Evolutionary conservation across 2,113 vertebrate species (phyloP), one percentile per base, ranked within the genome.

Genomic region (Elachura formosa): DNA sequence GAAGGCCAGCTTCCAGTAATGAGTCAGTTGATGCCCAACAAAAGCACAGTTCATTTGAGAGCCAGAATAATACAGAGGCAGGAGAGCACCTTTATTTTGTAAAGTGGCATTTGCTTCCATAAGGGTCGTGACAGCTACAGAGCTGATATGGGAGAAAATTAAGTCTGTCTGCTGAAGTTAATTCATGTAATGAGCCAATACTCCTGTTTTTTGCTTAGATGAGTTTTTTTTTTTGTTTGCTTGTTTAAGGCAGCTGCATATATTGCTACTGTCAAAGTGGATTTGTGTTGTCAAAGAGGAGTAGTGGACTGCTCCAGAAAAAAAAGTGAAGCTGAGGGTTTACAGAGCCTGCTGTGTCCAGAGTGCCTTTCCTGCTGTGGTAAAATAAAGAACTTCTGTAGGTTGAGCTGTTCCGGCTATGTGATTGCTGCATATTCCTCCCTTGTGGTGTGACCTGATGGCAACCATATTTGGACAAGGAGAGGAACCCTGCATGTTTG

Each of bases 341-440:
- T 96, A 90, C 77, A 89, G 72, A 95, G 84, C 78, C 93, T 97
- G 93, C 94, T 97, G 93, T 96, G 96, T 95, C 93, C 93, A 97
- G 97, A 98, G 98, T 98, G 98, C 98, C 98, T 98, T 98, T 97
- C 96, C 96, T 95, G 93, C 97, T 96, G 93, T 97, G 96, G 97
- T 87, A 80, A 97, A 97, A 97, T 94, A 81, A 93, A 94, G 90
- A 92, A 91, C 87, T 97, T 87, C 63, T 86, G 79, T 96, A 87
- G 92, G 91, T 83, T 97, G 92, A 51, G 69, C 95, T 97, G 89
- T 97, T 96, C 85, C 33, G 12, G 92, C 96, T 90, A 94, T 91
- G 94, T 83, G 95, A 94, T 96, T 93, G 92, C 94, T 96, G 95
- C 95, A 72, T 92, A 95, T 93, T 96, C 95, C 97, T 97, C 85